Evolutionary conservation across 2,888 invertebrate species (phyloP).

Genomic region (Volucella bombylans): DNA sequence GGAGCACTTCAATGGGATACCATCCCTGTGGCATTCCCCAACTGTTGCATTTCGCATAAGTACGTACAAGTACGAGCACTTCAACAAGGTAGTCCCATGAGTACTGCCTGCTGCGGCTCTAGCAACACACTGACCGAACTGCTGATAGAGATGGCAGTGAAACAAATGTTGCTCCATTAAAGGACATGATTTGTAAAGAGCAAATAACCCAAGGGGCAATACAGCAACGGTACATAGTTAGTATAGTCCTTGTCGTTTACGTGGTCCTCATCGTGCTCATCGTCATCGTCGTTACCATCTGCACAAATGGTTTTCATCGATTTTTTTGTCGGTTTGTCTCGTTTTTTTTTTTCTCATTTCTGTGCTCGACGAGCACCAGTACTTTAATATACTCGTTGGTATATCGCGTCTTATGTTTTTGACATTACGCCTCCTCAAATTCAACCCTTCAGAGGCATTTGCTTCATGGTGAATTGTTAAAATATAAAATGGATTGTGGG

Average conservation of each 20-base stretch:
- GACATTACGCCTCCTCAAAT: background rate
- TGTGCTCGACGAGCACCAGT: no score
- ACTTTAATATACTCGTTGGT: no score
- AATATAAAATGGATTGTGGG: constrained; percentile 45
- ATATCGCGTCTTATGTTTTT: background rate
- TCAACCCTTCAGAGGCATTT: background rate
- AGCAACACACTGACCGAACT: constrained; percentile 18
- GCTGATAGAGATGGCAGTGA: constrained; percentile 13
- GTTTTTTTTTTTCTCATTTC: no score
- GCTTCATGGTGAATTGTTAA: constrained; percentile 43
- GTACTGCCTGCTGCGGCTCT: background rate
- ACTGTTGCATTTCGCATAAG: constrained; percentile 53
- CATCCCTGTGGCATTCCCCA: constrained; percentile 36
- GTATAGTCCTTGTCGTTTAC: no score
- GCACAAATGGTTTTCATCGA: constrained; percentile 45
- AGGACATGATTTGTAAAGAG: constrained; percentile 53
- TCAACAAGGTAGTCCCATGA: background rate
- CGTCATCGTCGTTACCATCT: constrained; percentile 18
- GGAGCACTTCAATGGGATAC: constrained; percentile 1
- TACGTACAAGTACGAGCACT: no score
- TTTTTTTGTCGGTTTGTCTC: constrained; percentile 25
- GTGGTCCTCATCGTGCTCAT: no score
- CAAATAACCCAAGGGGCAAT: constrained; percentile 41
- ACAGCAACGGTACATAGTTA: no score
- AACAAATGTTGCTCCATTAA: constrained; percentile 52